Evolutionary conservation across 2,888 invertebrate species (phyloP).

Genomic region (Caenorhabditis angaria): DNA sequence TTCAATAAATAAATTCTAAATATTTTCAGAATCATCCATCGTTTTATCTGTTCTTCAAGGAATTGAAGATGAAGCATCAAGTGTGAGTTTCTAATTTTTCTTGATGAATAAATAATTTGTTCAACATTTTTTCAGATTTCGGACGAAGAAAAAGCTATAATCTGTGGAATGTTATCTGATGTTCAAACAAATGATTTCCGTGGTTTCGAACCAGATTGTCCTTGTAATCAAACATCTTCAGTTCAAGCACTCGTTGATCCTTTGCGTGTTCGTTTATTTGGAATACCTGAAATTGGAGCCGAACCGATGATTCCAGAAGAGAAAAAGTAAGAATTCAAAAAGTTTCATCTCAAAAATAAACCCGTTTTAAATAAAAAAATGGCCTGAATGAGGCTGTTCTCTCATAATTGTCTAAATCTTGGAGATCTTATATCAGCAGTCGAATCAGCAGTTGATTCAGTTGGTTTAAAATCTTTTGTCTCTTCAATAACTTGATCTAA

Average conservation of each 20-base stretch:
- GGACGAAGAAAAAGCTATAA: constrained; percentile 24
- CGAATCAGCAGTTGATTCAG: constrained; percentile 17
- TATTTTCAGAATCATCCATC: constrained; percentile 40
- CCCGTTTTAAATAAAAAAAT: neutral
- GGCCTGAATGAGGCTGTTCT: neutral
- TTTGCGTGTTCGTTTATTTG: constrained; percentile 33
- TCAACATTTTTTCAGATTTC: constrained; percentile 8
- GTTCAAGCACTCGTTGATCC: constrained; percentile 36
- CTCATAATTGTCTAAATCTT: constrained; percentile 32
- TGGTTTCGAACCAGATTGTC: constrained; percentile 32
- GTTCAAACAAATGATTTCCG: constrained; percentile 17
- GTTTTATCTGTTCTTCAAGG: constrained; percentile 36
- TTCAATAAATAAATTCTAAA: constrained; percentile 7
- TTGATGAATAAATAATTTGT: neutral
- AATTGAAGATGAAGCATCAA: constrained; percentile 40
- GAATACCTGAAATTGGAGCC: constrained; percentile 26
- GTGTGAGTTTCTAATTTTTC: neutral
- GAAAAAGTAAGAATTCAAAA: neutral
- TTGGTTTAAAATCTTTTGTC: constrained; percentile 43
- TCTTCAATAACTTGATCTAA: constrained; percentile 60
- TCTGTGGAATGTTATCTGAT: constrained; percentile 25
- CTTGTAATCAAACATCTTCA: constrained; percentile 10
- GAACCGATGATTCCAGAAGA: neutral
- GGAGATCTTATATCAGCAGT: constrained; percentile 28
- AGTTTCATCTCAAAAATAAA: neutral